Conservation (phyloP, 2,888 invertebrate genomes). For the Smittia sp. region DNA sequence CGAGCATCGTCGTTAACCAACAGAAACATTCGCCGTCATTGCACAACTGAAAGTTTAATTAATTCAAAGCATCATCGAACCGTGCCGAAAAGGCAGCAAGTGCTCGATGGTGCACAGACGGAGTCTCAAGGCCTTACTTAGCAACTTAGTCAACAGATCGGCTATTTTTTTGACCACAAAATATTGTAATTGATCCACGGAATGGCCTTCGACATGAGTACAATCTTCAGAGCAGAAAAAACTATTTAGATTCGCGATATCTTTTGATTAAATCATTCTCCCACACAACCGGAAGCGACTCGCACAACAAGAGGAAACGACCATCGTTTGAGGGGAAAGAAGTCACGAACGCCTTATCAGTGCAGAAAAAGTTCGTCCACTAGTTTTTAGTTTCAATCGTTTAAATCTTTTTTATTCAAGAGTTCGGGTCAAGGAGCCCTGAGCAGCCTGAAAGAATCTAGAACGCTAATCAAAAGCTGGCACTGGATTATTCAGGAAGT, state of each 20-base stretch:
- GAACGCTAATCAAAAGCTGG: too few species aligned
- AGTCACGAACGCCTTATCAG: conserved; percentile 42
- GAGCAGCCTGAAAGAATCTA: too few species aligned
- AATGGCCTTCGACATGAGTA: conserved; percentile 2
- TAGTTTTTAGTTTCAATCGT: conserved; percentile 27
- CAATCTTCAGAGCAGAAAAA: not conserved
- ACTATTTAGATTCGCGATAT: not conserved
- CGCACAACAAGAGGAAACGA: not conserved
- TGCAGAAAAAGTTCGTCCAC: conserved; percentile 43
- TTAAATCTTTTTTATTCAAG: conserved; percentile 33
- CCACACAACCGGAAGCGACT: not conserved
- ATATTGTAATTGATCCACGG: not conserved
- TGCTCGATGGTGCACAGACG: not conserved
- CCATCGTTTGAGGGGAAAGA: not conserved
- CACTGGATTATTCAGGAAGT: too few species aligned
- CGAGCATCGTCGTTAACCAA: too few species aligned
- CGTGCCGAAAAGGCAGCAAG: not conserved
- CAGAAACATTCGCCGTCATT: not conserved
- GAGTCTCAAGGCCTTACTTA: conserved; percentile 15
- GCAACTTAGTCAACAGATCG: not conserved
- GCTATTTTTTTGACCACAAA: conserved; percentile 2
- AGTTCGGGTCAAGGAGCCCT: conserved; percentile 38
- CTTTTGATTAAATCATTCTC: too few species aligned
- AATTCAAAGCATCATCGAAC: not conserved
- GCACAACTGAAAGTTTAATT: not conserved